Evolutionary conservation across 2,888 invertebrate species (phyloP).

Genomic region (Bembecia ichneumoniformis): DNA sequence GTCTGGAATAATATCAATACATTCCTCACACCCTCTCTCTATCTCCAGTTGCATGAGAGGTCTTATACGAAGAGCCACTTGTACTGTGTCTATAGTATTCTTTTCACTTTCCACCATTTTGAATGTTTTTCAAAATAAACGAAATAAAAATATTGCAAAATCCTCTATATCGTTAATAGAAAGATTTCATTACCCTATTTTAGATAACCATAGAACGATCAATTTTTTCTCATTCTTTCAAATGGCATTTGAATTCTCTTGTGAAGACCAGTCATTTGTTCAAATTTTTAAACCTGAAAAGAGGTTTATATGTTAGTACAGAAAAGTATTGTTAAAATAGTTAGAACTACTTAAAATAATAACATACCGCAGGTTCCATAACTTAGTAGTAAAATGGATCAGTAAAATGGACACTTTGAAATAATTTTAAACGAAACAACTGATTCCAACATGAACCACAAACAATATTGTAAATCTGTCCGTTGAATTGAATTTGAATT

Average conservation of each 20-base stretch:
- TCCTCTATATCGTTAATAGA: background rate
- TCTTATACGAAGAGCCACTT: conserved; percentile 87
- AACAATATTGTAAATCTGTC: too few species aligned
- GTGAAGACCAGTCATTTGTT: background rate
- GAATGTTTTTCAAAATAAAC: conserved; percentile 6
- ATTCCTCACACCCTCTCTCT: conserved; percentile 81
- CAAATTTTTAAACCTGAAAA: too few species aligned
- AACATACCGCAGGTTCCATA: too few species aligned
- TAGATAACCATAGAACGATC: background rate
- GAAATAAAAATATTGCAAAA: too few species aligned
- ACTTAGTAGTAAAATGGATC: too few species aligned
- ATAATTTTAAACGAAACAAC: too few species aligned
- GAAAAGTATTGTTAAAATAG: too few species aligned
- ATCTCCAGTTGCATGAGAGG: conserved; percentile 83
- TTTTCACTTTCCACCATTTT: conserved; percentile 51
- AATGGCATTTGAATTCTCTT: background rate
- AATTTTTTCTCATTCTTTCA: background rate
- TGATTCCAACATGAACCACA: too few species aligned
- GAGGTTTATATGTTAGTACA: too few species aligned
- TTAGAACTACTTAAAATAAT: too few species aligned
- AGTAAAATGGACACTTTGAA: too few species aligned
- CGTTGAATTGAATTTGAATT: too few species aligned
- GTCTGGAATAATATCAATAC: conserved; percentile 76
- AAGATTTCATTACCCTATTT: background rate
- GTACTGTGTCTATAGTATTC: conserved; percentile 68